Base-by-base conservation (phyloP, 2,113 vertebrate species). In the Nothocercus julius region DNA sequence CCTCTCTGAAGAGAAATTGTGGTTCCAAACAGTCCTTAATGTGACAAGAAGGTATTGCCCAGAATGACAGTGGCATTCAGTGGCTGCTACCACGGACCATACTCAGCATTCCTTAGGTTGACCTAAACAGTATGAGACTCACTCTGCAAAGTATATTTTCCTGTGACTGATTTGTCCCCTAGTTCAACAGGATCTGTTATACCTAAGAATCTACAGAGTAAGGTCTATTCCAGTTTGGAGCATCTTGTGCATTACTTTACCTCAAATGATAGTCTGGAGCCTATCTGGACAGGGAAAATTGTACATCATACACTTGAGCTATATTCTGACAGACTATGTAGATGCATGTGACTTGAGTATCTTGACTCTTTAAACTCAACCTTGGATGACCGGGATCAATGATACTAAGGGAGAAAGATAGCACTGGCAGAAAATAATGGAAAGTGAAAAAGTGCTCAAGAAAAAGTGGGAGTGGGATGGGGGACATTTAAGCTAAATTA, bases 361-460 rank as follows among this genome's bases (percentile, higher is more conserved):
- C 45, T 70, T 90, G 67, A 5, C 25, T 82, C 40, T 1, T 1
- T 69, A 69, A 85, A 49, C 32, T 58, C 42, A 34, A 40, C 36
- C 44, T n/a, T 70, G 59, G 85, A 47, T 69, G 38, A 56, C 16
- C 82, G 67, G 72, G 87, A 77, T 11, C 80, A 27, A 54, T 62
- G 9, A 32, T 28, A 69, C 38, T 38, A 4, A 15, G 25, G 62
- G 25, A 24, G 15, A 8, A 1, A 66, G 90, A 56, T 34, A 49
- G 49, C 47, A 51, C 24, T 68, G 70, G 5, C 56, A 85, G 47
- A 64, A 82, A 36, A 30, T 64, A 87, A 86, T 42, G 40, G 8
- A 47, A 92, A 51, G 51, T 77, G 61, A 68, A 93, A 93, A 85
- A 80, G 42, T 44, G 36, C 72, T 95, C 76, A 82, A 62, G 61